Conservation (phyloP, 30 jellyfish, hydroid and myxozoan species). For the Turritopsis rubra region DNA sequence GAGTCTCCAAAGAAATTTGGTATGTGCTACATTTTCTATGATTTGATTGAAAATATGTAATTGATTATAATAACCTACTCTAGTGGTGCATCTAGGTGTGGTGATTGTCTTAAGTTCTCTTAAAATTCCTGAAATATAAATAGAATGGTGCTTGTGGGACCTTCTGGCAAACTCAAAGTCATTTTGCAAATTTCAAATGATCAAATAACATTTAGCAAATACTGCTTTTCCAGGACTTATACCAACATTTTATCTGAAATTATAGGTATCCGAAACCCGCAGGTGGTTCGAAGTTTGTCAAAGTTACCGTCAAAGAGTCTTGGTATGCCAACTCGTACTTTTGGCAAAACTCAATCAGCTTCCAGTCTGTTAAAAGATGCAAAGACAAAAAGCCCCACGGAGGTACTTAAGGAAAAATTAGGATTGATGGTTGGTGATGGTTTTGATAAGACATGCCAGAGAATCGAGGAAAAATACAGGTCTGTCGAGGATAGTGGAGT, state of each 20-base stretch:
- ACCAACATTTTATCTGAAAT: neutral
- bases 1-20: slow-evolving; percentile 23
- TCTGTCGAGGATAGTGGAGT: neutral
- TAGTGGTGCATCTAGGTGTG: too few species aligned
- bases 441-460: neutral
- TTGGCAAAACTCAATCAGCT: slow-evolving; percentile 16
- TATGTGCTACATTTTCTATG: neutral
- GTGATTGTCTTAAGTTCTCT: too few species aligned
- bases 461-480: neutral
- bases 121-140: too few species aligned
- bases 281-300: slow-evolving; percentile 6
- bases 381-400: slow-evolving; percentile 22
- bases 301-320: slow-evolving; percentile 5
- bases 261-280: neutral
- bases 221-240: too few species aligned
- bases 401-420: neutral
- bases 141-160: too few species aligned
- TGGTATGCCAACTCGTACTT: slow-evolving; percentile 21
- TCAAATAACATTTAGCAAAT: too few species aligned
- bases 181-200: too few species aligned
- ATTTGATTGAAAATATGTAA: too few species aligned
- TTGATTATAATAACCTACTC: too few species aligned
- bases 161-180: too few species aligned
- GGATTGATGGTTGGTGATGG: slow-evolving; percentile 12
- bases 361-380: slow-evolving; percentile 27